phyloP scores from a whole-genome alignment of 2,113 vertebrate genomes.

The Patagioenas fasciata region DNA sequence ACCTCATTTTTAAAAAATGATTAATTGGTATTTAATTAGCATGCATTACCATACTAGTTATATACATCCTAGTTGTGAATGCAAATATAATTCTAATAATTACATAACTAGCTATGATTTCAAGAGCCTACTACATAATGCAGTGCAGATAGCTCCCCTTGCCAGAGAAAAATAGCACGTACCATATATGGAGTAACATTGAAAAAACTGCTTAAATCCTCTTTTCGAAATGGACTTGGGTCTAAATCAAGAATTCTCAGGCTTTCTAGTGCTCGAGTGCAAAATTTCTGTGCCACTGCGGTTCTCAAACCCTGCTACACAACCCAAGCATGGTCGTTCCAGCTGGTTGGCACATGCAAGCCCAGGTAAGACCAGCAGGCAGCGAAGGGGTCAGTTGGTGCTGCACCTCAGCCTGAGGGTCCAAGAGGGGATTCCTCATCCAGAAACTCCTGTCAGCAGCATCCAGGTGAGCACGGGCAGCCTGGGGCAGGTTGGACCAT shows the following conservation, averaged over 20 bases:
- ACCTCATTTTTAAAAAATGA: conserved; percentile 7
- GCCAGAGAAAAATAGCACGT: neutral
- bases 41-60: conserved; percentile 5
- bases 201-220: neutral
- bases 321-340: neutral
- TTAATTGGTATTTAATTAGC: conserved; percentile 56
- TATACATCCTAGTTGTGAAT: conserved; percentile 4
- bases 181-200: neutral
- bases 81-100: conserved; percentile 59
- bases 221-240: neutral
- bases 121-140: conserved; percentile 1
- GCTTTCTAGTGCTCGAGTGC: neutral
- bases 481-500: neutral
- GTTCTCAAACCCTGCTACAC: neutral
- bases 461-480: rapidly evolving
- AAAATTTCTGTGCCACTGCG: neutral
- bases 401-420: neutral
- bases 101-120: conserved; percentile 15
- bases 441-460: neutral
- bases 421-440: neutral
- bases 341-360: neutral
- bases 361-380: neutral
- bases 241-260: neutral
- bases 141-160: neutral
- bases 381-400: rapidly evolving